A percentile compares a stretch with the other conserved stretches of the same genome.
Evolutionary conservation across 2,797 vertebrate genomes (phyloP).

Genomic region (Tadarida brasiliensis): DNA sequence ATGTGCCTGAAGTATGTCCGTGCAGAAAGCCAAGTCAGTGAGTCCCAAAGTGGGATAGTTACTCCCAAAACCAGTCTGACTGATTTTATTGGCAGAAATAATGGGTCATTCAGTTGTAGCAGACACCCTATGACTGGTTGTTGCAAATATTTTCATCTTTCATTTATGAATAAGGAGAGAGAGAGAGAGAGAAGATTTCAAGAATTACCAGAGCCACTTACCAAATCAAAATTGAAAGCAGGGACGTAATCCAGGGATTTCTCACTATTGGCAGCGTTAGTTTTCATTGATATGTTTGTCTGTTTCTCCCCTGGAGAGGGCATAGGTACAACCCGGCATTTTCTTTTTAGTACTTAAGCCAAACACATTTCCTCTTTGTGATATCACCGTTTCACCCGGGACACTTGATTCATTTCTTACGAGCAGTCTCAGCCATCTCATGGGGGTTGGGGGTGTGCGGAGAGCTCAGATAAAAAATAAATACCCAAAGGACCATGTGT

Average conservation of each 20-base stretch:
- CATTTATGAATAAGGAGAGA: background rate
- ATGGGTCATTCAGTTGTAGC: background rate
- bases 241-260: background rate
- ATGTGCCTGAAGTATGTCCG: background rate
- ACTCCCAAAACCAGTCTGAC: background rate
- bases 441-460: background rate
- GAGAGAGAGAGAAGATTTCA: background rate
- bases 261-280: background rate
- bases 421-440: slow-evolving; percentile 32
- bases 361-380: slow-evolving; percentile 39
- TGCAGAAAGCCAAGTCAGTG: background rate
- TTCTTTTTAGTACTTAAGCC: slow-evolving; percentile 15
- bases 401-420: slow-evolving; percentile 66
- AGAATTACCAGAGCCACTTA: slow-evolving; percentile 29
- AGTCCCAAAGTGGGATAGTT: slow-evolving; percentile 16
- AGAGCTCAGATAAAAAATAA: slow-evolving; percentile 56
- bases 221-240: background rate
- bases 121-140: slow-evolving; percentile 15
- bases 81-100: slow-evolving; percentile 49
- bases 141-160: slow-evolving; percentile 42
- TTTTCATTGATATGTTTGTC: slow-evolving; percentile 29
- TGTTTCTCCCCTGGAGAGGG: background rate
- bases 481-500: background rate
- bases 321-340: background rate
- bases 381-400: slow-evolving; percentile 25